Evolutionary conservation across 2,888 invertebrate species (phyloP).

Genomic region (Ectemnius continuus): DNA sequence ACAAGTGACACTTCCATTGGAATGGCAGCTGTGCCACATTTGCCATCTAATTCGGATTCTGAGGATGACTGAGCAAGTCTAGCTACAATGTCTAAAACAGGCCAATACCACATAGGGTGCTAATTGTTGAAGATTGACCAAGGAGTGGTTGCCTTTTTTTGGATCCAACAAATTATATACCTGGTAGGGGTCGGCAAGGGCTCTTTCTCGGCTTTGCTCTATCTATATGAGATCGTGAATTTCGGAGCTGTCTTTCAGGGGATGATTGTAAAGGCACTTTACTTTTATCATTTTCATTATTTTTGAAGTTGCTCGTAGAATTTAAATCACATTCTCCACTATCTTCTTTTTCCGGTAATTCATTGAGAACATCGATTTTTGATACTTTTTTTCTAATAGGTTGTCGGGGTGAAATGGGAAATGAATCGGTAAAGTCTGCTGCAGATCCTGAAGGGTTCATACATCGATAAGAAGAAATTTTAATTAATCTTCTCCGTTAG

Average conservation of each 20-base stretch:
- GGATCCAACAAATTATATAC: conserved; percentile 43
- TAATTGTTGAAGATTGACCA: no score
- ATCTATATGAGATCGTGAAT: conserved; percentile 65
- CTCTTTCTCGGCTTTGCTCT: conserved; percentile 74
- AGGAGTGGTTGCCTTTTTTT: neutral
- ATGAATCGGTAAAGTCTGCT: conserved; percentile 67
- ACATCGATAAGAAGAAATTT: conserved; percentile 1
- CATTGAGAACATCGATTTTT: conserved; percentile 58
- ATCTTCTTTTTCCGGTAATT: conserved; percentile 51
- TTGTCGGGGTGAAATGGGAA: conserved; percentile 73
- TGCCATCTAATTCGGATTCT: conserved; percentile 67
- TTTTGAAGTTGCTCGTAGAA: conserved; percentile 24
- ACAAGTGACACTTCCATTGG: conserved; percentile 53
- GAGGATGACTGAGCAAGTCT: conserved; percentile 69
- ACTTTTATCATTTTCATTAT: conserved; percentile 52
- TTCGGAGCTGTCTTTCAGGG: conserved; percentile 62
- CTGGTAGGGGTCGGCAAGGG: conserved; percentile 71
- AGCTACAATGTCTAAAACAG: conserved; percentile 67
- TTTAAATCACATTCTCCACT: conserved; percentile 30
- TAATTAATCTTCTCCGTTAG: neutral
- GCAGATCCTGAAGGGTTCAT: conserved; percentile 63
- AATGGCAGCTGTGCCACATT: conserved; percentile 52
- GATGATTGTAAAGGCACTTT: conserved; percentile 47
- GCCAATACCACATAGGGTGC: neutral
- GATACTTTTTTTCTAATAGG: conserved; percentile 66